Evolutionary conservation across 1,140 invertebrate genomes (phyloP).

Genomic region (Drosophila arawakana): DNA sequence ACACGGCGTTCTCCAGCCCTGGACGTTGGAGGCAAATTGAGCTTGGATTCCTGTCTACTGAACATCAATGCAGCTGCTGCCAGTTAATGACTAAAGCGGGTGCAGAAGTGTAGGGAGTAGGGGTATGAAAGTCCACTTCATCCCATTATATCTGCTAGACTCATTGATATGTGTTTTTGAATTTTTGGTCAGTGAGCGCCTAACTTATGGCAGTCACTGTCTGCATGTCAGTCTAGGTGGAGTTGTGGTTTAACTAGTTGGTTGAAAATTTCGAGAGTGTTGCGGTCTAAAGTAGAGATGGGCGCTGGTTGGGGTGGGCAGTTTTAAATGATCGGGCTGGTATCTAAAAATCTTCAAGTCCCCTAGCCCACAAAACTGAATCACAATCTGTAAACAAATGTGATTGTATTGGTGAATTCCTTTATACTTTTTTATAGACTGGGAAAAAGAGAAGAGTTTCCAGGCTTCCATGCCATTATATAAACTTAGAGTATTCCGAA

Average conservation of each 20-base stretch:
- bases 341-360: too few relatives aligned
- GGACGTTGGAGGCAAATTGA: conserved; percentile 13
- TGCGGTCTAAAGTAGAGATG: conserved; percentile 42
- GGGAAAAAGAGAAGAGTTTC: too few relatives aligned
- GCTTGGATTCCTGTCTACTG: conserved; percentile 20
- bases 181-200: conserved; percentile 72
- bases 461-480: too few relatives aligned
- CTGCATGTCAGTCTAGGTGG: conserved; percentile 43
- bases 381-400: too few relatives aligned
- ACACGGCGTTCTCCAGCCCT: conserved; percentile 13
- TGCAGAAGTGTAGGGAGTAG: background rate
- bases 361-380: too few relatives aligned
- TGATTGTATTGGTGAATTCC: too few relatives aligned
- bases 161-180: conserved; percentile 30
- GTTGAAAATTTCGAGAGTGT: background rate
- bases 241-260: background rate
- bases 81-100: conserved; percentile 62
- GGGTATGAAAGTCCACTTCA: background rate
- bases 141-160: background rate
- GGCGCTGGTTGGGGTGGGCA: too few relatives aligned
- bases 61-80: conserved; percentile 72
- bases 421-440: too few relatives aligned
- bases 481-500: too few relatives aligned
- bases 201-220: conserved; percentile 68
- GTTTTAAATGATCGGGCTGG: too few relatives aligned